Evolutionary conservation across 1,140 invertebrate genomes (phyloP), one percentile per base, ranked within the genome.

Genomic region (Hylyphantes graminicola): DNA sequence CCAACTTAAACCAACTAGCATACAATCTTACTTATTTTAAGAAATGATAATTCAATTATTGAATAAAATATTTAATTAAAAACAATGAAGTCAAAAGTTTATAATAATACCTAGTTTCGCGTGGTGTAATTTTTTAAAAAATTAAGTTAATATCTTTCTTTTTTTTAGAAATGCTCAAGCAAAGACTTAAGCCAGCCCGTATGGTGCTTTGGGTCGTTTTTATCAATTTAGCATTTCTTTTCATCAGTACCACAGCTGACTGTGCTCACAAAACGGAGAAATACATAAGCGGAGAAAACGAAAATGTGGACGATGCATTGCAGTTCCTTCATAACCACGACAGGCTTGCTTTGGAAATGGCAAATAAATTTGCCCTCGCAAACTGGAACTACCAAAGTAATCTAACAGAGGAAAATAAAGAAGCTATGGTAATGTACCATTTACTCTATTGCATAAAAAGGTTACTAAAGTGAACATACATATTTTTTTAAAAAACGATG

Each of bases 321-420:
- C 57, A 85, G 2, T 87, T 82, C 63, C 79, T 87, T 7, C 35
- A 72, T 7, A 21, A 51, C 10, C 57, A 85, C 10, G 74, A 86
- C 21, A 15, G 35, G 15, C 8, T 35, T 17, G 50, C 74, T 11
- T 70, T 65, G 0, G 21, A 85, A 59, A 70, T 73, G 5, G 70
- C 76, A 13, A 86, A 86, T 61, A 64, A 74, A 21, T 50, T 55
- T 12, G 81, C 54, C 6, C 11, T 80, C 8, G 83, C 84, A 51
- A 86, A 85, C 65, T 88, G 88, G 88, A 78, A 81, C 0, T 87
- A 88, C 50, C 57, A 86, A 19, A 87, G 73, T 12, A 86, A 88
- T 61, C 72, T 87, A 0, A 88, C 87, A 4, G 86, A 87, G 53
- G 50, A 72, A 4, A 88, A 87, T 19, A 83, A 85, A 57, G 59